A percentile compares a stretch with the other conserved stretches of the same genome.
Conservation (phyloP, 92 coral and sea anemone species). For the Zoanthus sociatus region DNA sequence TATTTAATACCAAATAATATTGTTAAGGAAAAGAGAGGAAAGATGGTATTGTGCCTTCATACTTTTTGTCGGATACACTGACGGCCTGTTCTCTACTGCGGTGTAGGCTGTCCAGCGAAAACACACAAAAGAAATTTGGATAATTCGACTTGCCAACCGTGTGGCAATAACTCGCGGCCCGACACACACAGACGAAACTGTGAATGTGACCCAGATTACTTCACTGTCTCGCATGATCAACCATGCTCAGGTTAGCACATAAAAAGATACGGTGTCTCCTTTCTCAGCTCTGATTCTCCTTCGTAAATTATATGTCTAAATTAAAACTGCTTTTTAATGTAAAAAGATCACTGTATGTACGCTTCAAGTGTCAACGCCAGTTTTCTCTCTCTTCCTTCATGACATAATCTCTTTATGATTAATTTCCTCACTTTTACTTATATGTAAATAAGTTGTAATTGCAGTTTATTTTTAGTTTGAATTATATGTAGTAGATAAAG, state of each 20-base stretch:
- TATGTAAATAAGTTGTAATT: background rate
- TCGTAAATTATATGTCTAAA: background rate
- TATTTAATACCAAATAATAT: no score
- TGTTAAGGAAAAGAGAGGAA: background rate
- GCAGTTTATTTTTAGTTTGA: background rate
- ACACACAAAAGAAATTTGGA: conserved; percentile 43
- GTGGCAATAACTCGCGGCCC: conserved; percentile 45
- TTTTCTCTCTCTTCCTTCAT: conserved; percentile 37
- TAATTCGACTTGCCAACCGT: conserved; percentile 25
- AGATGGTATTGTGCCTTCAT: background rate
- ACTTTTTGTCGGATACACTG: background rate
- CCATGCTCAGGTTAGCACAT: conserved; percentile 31
- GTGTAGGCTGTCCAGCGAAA: conserved; percentile 41
- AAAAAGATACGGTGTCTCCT: background rate
- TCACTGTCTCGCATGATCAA: conserved; percentile 22
- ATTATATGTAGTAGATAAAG: background rate
- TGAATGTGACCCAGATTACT: conserved; percentile 40
- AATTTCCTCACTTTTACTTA: background rate
- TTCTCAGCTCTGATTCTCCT: background rate
- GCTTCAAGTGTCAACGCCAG: background rate
- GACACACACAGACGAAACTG: conserved; percentile 37
- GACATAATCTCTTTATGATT: background rate
- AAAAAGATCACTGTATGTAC: background rate
- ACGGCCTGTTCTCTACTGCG: conserved; percentile 24
- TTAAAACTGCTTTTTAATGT: background rate